Evolutionary conservation across 1,140 invertebrate genomes (phyloP).

Genomic region (Mylabris phalerata): DNA sequence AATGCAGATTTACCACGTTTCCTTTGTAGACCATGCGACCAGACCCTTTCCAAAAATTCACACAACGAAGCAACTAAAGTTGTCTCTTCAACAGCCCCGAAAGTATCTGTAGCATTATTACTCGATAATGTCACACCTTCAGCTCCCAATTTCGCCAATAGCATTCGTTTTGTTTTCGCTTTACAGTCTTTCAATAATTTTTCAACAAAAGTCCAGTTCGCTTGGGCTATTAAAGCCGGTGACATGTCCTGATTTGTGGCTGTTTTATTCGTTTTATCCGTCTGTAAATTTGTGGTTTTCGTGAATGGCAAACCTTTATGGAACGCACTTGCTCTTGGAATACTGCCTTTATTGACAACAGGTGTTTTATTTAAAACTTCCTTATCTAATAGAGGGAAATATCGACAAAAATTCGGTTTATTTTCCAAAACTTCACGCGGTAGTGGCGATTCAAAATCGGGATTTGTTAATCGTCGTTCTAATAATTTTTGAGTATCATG

Average conservation of each 20-base stretch:
- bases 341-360: slow-evolving; percentile 40
- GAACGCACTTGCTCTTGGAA: slow-evolving; percentile 36
- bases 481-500: slow-evolving; percentile 63
- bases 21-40: slow-evolving; percentile 93
- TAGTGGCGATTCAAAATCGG: slow-evolving; percentile 71
- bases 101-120: slow-evolving; percentile 52
- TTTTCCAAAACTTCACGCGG: slow-evolving; percentile 66
- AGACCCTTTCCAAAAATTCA: slow-evolving; percentile 94
- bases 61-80: slow-evolving; percentile 95
- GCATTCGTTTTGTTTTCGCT: slow-evolving; percentile 92
- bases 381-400: slow-evolving; percentile 75
- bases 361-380: slow-evolving; percentile 56
- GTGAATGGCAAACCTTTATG: slow-evolving; percentile 31
- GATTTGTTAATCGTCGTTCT: slow-evolving; percentile 63
- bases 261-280: slow-evolving; percentile 43
- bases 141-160: slow-evolving; percentile 95
- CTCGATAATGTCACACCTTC: slow-evolving; percentile 74
- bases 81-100: slow-evolving; percentile 85
- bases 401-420: slow-evolving; percentile 42
- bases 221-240: slow-evolving; percentile 86
- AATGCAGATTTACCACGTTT: slow-evolving; percentile 94
- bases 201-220: slow-evolving; percentile 97
- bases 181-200: slow-evolving; percentile 91
- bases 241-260: slow-evolving; percentile 53
- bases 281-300: slow-evolving; percentile 23